Evolutionary conservation across 2,888 invertebrate genomes (phyloP), one percentile per base, ranked within the genome.

Genomic region (Chirona hameri): DNA sequence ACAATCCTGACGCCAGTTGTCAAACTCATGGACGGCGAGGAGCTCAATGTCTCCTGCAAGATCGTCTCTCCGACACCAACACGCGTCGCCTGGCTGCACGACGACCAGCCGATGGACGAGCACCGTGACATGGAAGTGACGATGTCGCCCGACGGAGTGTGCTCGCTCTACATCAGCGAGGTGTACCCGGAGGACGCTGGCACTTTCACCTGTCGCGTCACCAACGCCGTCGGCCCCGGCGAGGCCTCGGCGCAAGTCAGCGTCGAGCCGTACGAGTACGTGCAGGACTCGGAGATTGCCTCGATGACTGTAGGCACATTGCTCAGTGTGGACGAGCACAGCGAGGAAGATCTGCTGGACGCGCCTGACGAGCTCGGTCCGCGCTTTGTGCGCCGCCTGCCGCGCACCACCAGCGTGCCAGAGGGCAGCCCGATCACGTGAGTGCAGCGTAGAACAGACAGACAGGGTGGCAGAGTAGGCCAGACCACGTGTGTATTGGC

Each of bases 101-200:
- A 96, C 87, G 93, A 93, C 84, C 92, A 94, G 87, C 87, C 86
- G 82, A 91, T 96, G 84, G 89, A 91, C 86, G 93, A 93, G 89
- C 93, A 92, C 81, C 91, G 91, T 86, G 89, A 90, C 31, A 92
- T 94, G 82, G 90, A 90, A n/a, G 91, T 91, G 18, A 92, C 92
- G 86, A 90, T 91, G 69, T 93, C 93, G 86, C 90, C 91, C 85
- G 93, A 94, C 86, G 96, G 96, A 84, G 89, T 92, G 84, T 95
- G 95, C 87, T 93, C 92, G 87, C 90, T 97, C 85, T 91, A 92
- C 85, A 94, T 97, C 86, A 91, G 92, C 85, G 95, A 96, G 91
- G 95, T 95, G 82, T 95, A 95, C 87, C 95, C 95, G 24, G 97
- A 97, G 91, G 95, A 96, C 90, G 92, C 94, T 86, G 97, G 97